Conservation (phyloP, 2,888 invertebrate genomes). For the Capitulum mitella region DNA sequence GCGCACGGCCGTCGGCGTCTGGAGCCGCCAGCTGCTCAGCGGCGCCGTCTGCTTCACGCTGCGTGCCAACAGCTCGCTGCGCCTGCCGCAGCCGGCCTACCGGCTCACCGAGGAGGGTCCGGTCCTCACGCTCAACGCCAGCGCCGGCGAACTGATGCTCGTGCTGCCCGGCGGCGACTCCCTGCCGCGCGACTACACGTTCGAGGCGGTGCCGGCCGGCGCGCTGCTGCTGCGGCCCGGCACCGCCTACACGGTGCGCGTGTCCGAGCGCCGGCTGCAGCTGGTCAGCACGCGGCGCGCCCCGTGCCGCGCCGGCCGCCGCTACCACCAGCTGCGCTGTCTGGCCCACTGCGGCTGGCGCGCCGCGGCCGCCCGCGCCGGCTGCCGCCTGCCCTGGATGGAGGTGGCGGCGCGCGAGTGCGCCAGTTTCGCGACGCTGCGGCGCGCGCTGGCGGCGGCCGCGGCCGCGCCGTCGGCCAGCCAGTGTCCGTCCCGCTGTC, state of each 20-base stretch:
- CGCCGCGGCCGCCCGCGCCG: background rate
- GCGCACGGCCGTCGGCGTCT: background rate
- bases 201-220: background rate
- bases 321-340: background rate
- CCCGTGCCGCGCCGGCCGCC: background rate
- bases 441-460: background rate
- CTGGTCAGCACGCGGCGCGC: background rate
- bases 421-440: background rate
- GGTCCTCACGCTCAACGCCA: background rate
- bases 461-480: background rate
- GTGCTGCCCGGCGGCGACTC: background rate
- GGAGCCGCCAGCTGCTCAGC: background rate
- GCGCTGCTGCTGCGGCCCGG: background rate
- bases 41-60: background rate
- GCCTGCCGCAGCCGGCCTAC: background rate
- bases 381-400: constrained; percentile 12
- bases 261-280: background rate
- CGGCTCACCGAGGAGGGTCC: background rate
- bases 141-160: background rate
- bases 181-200: background rate
- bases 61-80: constrained; percentile 5
- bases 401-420: background rate
- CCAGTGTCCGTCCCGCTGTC: background rate
- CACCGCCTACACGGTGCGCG: background rate
- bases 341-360: background rate